Conservation (phyloP, 2,888 invertebrate species). For the Bombyx huttoni region DNA sequence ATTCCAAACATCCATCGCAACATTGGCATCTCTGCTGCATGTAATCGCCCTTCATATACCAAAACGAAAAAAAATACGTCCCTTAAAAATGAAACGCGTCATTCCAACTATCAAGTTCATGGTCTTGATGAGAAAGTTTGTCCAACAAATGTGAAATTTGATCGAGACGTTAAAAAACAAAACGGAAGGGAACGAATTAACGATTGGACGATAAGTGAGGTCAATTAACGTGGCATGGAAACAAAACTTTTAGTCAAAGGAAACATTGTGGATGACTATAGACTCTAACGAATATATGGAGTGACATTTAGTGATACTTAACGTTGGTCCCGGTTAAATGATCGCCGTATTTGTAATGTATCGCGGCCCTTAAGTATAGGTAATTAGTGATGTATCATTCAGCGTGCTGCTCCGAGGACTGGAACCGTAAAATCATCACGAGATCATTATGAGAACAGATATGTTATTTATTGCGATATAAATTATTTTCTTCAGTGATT, state of each 20-base stretch:
- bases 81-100: background rate
- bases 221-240: constrained; percentile 46
- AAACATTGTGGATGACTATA: constrained; percentile 24
- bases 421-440: constrained; percentile 1
- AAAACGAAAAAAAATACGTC: too few species aligned
- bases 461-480: background rate
- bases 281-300: constrained; percentile 26
- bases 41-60: too few species aligned
- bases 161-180: constrained; percentile 21
- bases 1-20: too few species aligned
- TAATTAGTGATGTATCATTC: constrained; percentile 45
- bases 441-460: background rate
- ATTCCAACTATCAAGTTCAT: background rate
- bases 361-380: constrained; percentile 48
- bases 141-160: constrained; percentile 11
- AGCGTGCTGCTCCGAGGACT: constrained; percentile 14
- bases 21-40: too few species aligned
- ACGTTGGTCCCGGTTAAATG: constrained; percentile 50
- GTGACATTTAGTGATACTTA: constrained; percentile 61
- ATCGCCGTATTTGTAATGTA: constrained; percentile 50
- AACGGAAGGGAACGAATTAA: constrained; percentile 28
- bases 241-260: constrained; percentile 33
- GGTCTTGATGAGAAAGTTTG: constrained; percentile 7
- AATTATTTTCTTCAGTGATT: background rate
- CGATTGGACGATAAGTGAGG: constrained; percentile 42